Conservation (phyloP, 2,888 invertebrate species). For the Carabus problematicus region DNA sequence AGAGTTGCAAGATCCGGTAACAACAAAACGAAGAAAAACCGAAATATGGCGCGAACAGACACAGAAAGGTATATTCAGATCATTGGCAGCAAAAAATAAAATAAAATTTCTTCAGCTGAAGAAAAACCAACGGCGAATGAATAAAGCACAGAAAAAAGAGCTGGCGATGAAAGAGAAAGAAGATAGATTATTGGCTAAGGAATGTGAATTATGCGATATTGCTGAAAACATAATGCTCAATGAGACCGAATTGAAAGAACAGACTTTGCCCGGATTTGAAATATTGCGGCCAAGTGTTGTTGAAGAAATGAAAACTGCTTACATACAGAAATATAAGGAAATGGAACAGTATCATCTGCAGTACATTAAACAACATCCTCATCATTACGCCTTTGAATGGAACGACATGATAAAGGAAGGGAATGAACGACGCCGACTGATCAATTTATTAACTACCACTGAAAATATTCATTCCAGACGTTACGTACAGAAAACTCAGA, state of each 20-base stretch:
- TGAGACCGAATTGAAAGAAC: neutral
- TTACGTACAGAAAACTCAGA: too few relatives aligned
- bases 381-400: constrained; percentile 14
- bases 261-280: neutral
- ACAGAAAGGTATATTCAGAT: constrained; percentile 33
- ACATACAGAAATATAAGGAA: neutral
- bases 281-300: neutral
- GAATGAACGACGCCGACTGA: neutral
- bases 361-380: neutral
- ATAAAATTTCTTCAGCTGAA: constrained; percentile 32
- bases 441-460: too few relatives aligned
- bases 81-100: constrained; percentile 39
- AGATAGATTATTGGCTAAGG: constrained; percentile 51
- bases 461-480: too few relatives aligned
- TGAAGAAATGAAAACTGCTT: constrained; percentile 9
- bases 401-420: constrained; percentile 14
- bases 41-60: constrained; percentile 44
- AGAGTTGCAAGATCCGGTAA: neutral
- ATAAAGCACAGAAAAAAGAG: constrained; percentile 54
- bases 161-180: constrained; percentile 61
- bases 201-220: constrained; percentile 1
- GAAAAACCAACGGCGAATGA: neutral
- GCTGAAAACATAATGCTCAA: constrained; percentile 8
- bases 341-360: neutral
- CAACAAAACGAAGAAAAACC: constrained; percentile 12